Percentiles rank a stretch among this genome's conserved stretches.
These are phyloP conservation scores for Catajapyx aquilonaris DNA, from an alignment of 1,140 invertebrate species.

Conservation along the genomic window DNA sequence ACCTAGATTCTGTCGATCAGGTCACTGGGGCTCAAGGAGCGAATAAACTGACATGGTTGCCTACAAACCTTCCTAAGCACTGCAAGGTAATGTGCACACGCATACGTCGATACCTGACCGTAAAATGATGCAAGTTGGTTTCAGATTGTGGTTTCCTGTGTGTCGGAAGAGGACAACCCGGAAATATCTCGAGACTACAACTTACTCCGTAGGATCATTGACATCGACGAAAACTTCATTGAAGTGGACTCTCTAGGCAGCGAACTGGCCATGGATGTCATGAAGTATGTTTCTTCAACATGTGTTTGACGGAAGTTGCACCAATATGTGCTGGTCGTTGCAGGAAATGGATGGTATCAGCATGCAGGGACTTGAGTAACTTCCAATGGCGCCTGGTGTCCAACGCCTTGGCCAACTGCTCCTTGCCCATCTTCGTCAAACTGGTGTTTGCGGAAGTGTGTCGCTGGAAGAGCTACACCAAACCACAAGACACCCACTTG, in stretches of 20 bases:
- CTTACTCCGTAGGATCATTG: slow-evolving; percentile 69
- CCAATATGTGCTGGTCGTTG: slow-evolving; percentile 1
- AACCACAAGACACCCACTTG: slow-evolving; percentile 72
- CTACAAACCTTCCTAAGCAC: slow-evolving; percentile 63
- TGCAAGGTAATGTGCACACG: too few species aligned
- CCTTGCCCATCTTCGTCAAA: slow-evolving; percentile 92
- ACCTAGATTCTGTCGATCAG: slow-evolving; percentile 85
- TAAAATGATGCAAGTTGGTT: too few species aligned
- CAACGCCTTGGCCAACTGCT: slow-evolving; percentile 82
- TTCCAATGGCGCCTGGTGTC: slow-evolving; percentile 88
- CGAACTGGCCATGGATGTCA: slow-evolving; percentile 79
- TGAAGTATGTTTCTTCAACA: slow-evolving; percentile 34
- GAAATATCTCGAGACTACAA: slow-evolving; percentile 69
- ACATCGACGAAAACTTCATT: slow-evolving; percentile 76
- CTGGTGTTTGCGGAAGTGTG: slow-evolving; percentile 91
- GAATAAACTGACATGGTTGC: slow-evolving; percentile 92
- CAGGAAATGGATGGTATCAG: slow-evolving; percentile 84
- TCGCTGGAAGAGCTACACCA: slow-evolving; percentile 90
- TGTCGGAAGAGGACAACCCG: slow-evolving; percentile 65
- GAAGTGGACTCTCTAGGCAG: slow-evolving; percentile 77
- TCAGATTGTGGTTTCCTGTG: slow-evolving; percentile 77
- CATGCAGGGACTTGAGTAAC: slow-evolving; percentile 64
- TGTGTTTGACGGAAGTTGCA: slow-evolving; percentile 1
- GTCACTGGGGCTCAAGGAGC: slow-evolving; percentile 83
- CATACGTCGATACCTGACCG: too few species aligned